A percentile compares a stretch with the other conserved stretches of the same genome.
phyloP scores from a whole-genome alignment of 2,113 vertebrate species.

The Labrus mixtus region DNA sequence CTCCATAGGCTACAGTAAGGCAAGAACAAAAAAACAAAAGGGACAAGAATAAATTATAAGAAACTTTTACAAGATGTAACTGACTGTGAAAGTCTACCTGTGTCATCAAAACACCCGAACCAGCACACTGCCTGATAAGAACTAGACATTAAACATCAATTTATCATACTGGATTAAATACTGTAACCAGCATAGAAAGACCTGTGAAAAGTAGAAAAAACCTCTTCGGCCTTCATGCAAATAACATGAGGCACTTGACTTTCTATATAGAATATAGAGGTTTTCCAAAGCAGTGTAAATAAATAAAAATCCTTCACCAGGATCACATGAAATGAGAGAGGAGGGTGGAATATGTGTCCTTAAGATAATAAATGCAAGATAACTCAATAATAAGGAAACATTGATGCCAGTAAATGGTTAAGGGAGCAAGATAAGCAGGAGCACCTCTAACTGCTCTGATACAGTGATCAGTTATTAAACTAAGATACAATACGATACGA shows the following conservation, averaged over 20 bases:
- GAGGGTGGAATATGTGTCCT: background rate
- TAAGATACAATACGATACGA: no score
- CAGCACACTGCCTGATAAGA: background rate
- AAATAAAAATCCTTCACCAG: background rate
- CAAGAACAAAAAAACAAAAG: background rate
- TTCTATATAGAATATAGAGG: conserved; percentile 7
- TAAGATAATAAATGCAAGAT: no score
- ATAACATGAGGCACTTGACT: background rate
- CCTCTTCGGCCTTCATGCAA: background rate
- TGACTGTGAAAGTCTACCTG: no score
- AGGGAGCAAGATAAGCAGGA: conserved; percentile 42
- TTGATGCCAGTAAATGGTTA: conserved; percentile 2
- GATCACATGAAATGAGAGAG: background rate
- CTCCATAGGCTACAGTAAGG: background rate
- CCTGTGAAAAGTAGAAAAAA: background rate
- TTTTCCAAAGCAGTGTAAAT: conserved; percentile 1
- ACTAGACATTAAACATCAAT: background rate
- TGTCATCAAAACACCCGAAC: background rate
- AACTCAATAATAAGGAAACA: conserved; percentile 1
- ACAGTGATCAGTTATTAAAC: no score
- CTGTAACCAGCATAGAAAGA: background rate
- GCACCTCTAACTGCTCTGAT: conserved; percentile 47
- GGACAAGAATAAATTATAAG: no score
- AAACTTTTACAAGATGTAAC: no score
- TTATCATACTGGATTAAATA: background rate